Percentiles rank a stretch among this genome's conserved stretches.
Evolutionary conservation across 2,797 vertebrate genomes (phyloP).

Genomic region (Mus spretus): DNA sequence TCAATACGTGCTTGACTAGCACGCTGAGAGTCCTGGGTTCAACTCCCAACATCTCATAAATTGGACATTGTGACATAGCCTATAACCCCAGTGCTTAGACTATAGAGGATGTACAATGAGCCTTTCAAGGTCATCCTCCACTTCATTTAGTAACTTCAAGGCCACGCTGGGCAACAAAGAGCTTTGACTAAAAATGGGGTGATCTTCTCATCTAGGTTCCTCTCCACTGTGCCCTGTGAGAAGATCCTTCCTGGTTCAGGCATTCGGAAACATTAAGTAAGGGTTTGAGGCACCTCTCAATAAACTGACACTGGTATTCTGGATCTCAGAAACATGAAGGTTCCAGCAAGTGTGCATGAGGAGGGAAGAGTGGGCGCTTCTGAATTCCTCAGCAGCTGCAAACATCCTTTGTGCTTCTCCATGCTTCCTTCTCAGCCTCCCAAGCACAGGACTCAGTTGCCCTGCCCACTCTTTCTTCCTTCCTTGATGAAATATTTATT

Average conservation of each 20-base stretch:
- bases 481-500: slow-evolving; percentile 50
- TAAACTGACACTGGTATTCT: rapidly evolving
- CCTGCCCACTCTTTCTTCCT: not conserved
- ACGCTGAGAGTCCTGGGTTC: not conserved
- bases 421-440: not conserved
- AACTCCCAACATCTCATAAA: not conserved
- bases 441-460: not conserved
- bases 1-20: not conserved
- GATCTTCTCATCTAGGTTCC: not conserved
- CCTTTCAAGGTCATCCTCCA: not conserved
- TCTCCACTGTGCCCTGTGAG: not conserved
- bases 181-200: not conserved
- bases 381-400: not conserved
- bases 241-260: not conserved
- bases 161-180: not conserved
- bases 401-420: not conserved
- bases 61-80: no score
- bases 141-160: not conserved
- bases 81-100: not conserved
- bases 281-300: not conserved
- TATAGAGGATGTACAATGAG: not conserved
- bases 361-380: not conserved
- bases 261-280: not conserved
- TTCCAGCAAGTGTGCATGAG: rapidly evolving
- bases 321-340: no score